These are phyloP conservation scores for Drosophila cyrtoloma DNA, from an alignment of 2,888 invertebrate genomes.

Conservation along the genomic window DNA sequence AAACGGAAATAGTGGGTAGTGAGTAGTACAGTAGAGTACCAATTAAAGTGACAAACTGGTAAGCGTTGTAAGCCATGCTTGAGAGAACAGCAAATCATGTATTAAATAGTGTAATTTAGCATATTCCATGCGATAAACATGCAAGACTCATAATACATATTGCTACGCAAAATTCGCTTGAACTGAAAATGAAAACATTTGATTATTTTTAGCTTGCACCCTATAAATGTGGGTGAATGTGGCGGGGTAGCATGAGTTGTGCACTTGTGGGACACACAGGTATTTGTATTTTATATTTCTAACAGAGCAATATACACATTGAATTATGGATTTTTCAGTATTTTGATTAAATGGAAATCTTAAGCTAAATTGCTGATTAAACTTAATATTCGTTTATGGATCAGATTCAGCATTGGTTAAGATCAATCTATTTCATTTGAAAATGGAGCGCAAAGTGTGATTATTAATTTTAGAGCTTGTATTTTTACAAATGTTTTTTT, in stretches of 20 bases:
- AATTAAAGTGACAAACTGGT: conserved; percentile 31
- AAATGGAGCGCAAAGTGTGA: neutral
- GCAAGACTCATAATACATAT: neutral
- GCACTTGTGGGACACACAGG: neutral
- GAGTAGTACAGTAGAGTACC: neutral
- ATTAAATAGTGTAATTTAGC: conserved; percentile 29
- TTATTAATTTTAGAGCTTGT: neutral
- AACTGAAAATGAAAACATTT: conserved; percentile 56
- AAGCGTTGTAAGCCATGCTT: conserved; percentile 20
- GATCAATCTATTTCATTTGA: neutral
- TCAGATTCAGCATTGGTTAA: neutral
- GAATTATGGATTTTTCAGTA: neutral
- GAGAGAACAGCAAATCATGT: conserved; percentile 12
- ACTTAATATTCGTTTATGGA: neutral
- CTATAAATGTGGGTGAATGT: neutral
- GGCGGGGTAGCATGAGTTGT: neutral
- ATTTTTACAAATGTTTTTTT: no score
- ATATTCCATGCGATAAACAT: conserved; percentile 2
- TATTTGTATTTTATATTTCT: neutral
- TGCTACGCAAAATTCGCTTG: conserved; percentile 39
- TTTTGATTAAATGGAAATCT: neutral
- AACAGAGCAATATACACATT: neutral
- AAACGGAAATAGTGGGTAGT: conserved; percentile 19
- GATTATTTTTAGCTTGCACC: conserved; percentile 56
- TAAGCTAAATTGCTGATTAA: neutral